A percentile compares a stretch with the other conserved stretches of the same genome.
phyloP scores from a whole-genome alignment of 2,113 vertebrate species.

The Chaetura pelagica region DNA sequence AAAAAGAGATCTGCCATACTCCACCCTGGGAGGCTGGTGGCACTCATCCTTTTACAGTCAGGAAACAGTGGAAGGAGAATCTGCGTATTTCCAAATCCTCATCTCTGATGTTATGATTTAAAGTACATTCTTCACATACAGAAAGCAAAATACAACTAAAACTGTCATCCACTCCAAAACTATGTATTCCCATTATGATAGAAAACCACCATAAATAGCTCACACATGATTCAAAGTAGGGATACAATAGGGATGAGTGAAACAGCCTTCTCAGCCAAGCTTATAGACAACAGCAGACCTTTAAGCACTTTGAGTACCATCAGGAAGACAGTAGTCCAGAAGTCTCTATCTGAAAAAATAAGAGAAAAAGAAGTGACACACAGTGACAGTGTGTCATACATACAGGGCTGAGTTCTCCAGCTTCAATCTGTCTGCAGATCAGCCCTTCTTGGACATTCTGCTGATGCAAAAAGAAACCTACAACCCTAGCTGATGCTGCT shows the following conservation, averaged over 20 bases:
- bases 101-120: neutral
- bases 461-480: neutral
- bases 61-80: neutral
- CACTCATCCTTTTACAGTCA: neutral
- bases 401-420: neutral
- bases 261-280: neutral
- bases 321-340: neutral
- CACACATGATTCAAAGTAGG: neutral
- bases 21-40: neutral
- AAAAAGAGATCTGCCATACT: neutral
- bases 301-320: neutral
- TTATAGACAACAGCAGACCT: neutral
- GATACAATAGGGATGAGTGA: neutral
- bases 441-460: neutral
- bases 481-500: neutral
- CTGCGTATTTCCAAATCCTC: neutral
- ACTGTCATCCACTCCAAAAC: neutral
- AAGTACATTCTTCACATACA: neutral
- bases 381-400: accelerated
- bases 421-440: neutral
- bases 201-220: neutral
- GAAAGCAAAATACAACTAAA: neutral
- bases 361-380: neutral
- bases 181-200: neutral
- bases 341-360: neutral